These are phyloP conservation scores for Argyresthia goedartella DNA, from an alignment of 2,888 invertebrate genomes.

Conservation along the genomic window DNA sequence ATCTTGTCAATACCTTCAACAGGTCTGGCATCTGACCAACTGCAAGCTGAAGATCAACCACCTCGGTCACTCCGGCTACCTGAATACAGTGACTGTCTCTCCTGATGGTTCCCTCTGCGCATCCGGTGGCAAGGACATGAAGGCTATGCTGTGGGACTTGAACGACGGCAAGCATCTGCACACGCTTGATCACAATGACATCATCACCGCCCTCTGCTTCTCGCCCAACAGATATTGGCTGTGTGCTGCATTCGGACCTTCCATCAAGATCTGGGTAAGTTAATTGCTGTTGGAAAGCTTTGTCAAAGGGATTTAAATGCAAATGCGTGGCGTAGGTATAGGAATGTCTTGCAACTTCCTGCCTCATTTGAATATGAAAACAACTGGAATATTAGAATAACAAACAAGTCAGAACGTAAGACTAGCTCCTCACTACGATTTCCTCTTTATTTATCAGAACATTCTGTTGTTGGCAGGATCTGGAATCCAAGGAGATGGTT, in stretches of 20 bases:
- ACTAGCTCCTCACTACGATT: too few species aligned
- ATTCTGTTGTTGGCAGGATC: constrained; percentile 74
- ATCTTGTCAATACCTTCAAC: constrained; percentile 10
- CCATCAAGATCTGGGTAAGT: constrained; percentile 96
- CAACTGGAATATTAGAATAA: too few species aligned
- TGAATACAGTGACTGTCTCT: constrained; percentile 98
- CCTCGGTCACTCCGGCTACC: constrained; percentile 95
- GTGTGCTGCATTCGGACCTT: constrained; percentile 98
- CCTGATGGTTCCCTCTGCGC: constrained; percentile 99
- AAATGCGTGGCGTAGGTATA: too few species aligned
- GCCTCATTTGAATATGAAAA: too few species aligned
- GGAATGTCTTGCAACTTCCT: too few species aligned
- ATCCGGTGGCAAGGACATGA: constrained; percentile 99
- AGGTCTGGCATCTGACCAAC: constrained; percentile 99
- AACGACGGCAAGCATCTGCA: constrained; percentile 99
- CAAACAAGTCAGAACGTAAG: too few species aligned
- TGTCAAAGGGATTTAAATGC: too few species aligned
- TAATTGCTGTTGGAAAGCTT: too few species aligned
- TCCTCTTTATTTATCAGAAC: too few species aligned
- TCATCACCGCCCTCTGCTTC: constrained; percentile 98
- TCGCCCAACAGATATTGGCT: constrained; percentile 99
- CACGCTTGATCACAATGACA: constrained; percentile 98
- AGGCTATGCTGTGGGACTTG: constrained; percentile 99
- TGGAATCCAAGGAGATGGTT: constrained; percentile 99
- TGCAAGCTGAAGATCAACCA: constrained; percentile 99